phyloP scores from a whole-genome alignment of 2,113 vertebrate genomes.

The Callopanchax toddi region DNA sequence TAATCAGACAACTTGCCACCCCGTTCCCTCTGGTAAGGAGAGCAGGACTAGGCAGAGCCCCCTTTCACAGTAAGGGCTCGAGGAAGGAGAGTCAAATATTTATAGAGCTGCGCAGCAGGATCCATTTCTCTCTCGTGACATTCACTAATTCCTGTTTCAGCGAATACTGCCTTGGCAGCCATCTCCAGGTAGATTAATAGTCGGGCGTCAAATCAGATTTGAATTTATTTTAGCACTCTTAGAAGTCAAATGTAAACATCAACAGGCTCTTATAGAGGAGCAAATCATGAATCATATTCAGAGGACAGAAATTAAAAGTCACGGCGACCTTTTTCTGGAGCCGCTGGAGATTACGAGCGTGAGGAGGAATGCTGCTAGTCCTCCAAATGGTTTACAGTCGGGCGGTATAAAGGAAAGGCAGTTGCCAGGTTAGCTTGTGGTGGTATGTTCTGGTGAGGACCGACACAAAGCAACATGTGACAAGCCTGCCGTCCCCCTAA shows the following conservation, averaged over 20 bases:
- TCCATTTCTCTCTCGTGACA: conserved; percentile 71
- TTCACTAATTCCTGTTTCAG: conserved; percentile 68
- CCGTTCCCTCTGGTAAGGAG: conserved; percentile 74
- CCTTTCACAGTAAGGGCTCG: conserved; percentile 56
- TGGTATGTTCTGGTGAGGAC: conserved; percentile 69
- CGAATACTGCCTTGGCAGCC: conserved; percentile 59
- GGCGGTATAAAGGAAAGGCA: conserved; percentile 41
- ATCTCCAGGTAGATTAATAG: conserved; percentile 62
- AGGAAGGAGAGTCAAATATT: conserved; percentile 77
- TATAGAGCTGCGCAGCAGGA: conserved; percentile 64
- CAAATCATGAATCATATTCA: conserved; percentile 59
- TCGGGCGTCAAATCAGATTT: conserved; percentile 46
- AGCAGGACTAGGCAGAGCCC: conserved; percentile 69
- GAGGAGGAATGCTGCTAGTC: conserved; percentile 46
- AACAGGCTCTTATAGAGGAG: conserved; percentile 41
- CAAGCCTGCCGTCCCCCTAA: conserved; percentile 67
- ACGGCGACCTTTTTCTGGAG: conserved; percentile 67
- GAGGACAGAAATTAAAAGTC: conserved; percentile 62
- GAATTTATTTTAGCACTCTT: conserved; percentile 59
- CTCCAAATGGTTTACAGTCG: conserved; percentile 60
- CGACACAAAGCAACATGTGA: conserved; percentile 75
- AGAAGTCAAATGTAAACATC: conserved; percentile 66
- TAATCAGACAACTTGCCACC: conserved; percentile 75
- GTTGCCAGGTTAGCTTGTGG: conserved; percentile 63
- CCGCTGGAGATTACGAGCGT: conserved; percentile 48